Evolutionary conservation across 2,113 vertebrate genomes (phyloP).

Genomic region (Lepus americanus): DNA sequence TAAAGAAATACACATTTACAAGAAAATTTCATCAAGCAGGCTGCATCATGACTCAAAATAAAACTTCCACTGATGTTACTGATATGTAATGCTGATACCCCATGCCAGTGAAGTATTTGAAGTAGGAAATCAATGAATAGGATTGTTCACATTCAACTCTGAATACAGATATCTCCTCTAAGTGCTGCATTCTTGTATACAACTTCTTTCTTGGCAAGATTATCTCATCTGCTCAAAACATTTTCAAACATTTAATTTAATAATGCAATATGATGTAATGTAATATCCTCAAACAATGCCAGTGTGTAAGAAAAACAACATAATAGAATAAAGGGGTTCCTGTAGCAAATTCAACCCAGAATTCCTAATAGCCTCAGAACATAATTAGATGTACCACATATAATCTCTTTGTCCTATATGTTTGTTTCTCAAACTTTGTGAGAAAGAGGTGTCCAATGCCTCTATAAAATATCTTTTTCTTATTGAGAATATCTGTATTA

Average conservation of each 20-base stretch:
- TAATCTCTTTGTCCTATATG: constrained; percentile 21
- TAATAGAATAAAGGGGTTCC: constrained; percentile 22
- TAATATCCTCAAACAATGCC: constrained; percentile 76
- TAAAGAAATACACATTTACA: background rate
- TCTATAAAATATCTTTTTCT: constrained; percentile 76
- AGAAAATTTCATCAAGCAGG: background rate
- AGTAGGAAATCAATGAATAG: constrained; percentile 26
- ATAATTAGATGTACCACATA: constrained; percentile 50
- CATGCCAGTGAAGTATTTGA: constrained; percentile 32
- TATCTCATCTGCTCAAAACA: constrained; percentile 78
- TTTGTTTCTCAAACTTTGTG: constrained; percentile 67
- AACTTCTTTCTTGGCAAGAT: constrained; percentile 74
- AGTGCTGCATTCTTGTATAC: constrained; percentile 72
- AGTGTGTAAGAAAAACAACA: constrained; percentile 30
- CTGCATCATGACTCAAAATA: constrained; percentile 22
- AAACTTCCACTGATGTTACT: constrained; percentile 42
- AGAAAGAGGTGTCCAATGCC: constrained; percentile 36
- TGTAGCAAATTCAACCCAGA: constrained; percentile 33
- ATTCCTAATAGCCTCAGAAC: constrained; percentile 31
- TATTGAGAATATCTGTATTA: constrained; percentile 75
- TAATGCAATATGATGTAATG: constrained; percentile 78
- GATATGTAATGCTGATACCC: constrained; percentile 30
- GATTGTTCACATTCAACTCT: constrained; percentile 52
- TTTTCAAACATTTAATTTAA: constrained; percentile 78
- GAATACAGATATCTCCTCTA: constrained; percentile 54